These are phyloP conservation scores for Sialia sialis DNA, from an alignment of 2,113 vertebrate species.

Conservation along the genomic window DNA sequence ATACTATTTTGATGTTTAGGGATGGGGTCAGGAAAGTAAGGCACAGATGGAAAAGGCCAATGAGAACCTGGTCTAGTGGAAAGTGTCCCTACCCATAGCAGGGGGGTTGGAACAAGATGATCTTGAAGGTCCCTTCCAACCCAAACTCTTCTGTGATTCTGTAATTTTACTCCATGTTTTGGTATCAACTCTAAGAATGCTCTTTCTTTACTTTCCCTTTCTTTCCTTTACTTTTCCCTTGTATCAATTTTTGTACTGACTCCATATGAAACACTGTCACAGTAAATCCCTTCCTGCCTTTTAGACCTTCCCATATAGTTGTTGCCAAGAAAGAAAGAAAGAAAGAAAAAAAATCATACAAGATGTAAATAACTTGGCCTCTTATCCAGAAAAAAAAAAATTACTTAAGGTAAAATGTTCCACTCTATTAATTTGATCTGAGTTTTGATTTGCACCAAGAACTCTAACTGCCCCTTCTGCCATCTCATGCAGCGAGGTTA, in stretches of 20 bases:
- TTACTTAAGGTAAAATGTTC: not conserved
- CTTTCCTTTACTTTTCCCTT: no score
- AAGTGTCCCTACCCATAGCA: not conserved
- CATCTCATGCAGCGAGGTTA: not conserved
- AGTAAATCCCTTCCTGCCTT: not conserved
- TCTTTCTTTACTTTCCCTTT: not conserved
- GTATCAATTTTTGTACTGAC: not conserved
- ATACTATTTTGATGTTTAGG: not conserved
- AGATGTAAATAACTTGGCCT: not conserved
- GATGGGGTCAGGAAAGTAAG: not conserved
- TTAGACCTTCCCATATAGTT: not conserved
- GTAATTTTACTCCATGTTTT: not conserved
- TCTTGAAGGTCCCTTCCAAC: not conserved
- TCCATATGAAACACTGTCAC: not conserved
- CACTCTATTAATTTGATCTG: not conserved
- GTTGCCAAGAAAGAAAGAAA: not conserved
- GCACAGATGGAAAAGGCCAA: not conserved
- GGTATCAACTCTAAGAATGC: not conserved
- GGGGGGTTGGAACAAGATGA: not conserved
- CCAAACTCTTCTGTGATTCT: not conserved
- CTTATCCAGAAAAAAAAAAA: not conserved
- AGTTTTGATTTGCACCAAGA: constrained; percentile 5
- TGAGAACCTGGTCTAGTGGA: not conserved
- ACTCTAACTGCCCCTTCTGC: not conserved
- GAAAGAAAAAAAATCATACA: no score